These are phyloP conservation scores for Avahi laniger DNA, from an alignment of 2,797 vertebrate genomes.

Conservation along the genomic window DNA sequence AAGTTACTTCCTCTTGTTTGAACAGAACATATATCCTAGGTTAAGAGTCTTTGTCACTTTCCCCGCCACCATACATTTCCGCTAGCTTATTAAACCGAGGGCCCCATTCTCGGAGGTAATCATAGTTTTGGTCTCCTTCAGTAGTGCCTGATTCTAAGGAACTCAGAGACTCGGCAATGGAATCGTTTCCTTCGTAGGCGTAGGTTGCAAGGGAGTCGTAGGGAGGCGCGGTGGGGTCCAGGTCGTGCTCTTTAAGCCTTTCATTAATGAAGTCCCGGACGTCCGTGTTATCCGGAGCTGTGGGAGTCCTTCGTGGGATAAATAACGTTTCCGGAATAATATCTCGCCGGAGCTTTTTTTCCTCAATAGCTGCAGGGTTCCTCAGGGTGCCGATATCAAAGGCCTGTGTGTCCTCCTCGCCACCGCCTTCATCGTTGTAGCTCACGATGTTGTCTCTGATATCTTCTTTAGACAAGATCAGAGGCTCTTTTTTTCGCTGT, in stretches of 20 bases:
- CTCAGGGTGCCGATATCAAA: conserved; percentile 98
- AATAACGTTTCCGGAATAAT: conserved; percentile 96
- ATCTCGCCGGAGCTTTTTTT: conserved; percentile 95
- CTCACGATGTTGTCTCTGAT: conserved; percentile 99
- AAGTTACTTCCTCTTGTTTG: conserved; percentile 77
- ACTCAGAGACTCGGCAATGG: conserved; percentile 95
- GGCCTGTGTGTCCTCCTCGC: conserved; percentile 99
- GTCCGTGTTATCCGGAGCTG: conserved; percentile 94
- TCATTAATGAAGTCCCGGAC: conserved; percentile 97
- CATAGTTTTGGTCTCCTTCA: conserved; percentile 97
- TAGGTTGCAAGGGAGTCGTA: conserved; percentile 99
- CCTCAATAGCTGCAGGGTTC: conserved; percentile 95
- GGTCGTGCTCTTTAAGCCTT: conserved; percentile 95
- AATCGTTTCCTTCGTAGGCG: conserved; percentile 96
- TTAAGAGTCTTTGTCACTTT: conserved; percentile 92
- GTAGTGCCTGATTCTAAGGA: conserved; percentile 95
- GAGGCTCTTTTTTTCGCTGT: conserved; percentile 97
- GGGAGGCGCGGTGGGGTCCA: conserved; percentile 94
- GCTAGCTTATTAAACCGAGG: conserved; percentile 97
- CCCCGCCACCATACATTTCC: conserved; percentile 97
- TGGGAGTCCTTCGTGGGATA: conserved; percentile 93
- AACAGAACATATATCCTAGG: conserved; percentile 65
- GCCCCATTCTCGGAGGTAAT: conserved; percentile 98
- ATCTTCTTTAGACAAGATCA: conserved; percentile 98
- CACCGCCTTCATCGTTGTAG: conserved; percentile 98